Evolutionary conservation across 2,113 vertebrate species (phyloP).

Genomic region (Oreochromis aureus): DNA sequence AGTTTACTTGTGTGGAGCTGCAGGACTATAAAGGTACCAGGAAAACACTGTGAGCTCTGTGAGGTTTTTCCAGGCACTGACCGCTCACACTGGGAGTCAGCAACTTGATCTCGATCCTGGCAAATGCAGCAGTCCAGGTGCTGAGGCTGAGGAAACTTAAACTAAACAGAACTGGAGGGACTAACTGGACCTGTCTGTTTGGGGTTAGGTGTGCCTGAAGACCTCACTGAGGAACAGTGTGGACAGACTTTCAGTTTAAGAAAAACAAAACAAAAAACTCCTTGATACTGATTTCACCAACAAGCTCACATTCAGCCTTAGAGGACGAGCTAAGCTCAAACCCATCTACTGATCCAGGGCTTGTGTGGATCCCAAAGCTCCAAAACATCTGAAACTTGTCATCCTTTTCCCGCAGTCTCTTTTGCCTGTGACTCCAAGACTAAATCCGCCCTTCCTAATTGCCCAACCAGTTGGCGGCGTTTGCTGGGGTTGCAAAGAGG

Average conservation of each 20-base stretch:
- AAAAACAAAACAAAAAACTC: neutral
- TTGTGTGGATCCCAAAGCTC: slow-evolving; percentile 3
- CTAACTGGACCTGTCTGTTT: neutral
- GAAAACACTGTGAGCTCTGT: neutral
- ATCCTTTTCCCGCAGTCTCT: neutral
- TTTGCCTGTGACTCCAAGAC: neutral
- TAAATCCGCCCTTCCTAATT: neutral
- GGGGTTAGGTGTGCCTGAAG: neutral
- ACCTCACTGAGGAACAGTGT: neutral
- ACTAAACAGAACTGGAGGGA: neutral
- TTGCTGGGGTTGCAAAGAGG: neutral
- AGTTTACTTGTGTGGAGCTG: neutral
- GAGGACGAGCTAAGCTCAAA: neutral
- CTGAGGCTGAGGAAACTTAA: neutral
- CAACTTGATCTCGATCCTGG: neutral
- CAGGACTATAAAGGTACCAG: neutral
- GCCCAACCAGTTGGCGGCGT: neutral
- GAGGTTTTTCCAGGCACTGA: neutral
- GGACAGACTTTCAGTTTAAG: neutral
- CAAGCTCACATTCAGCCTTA: neutral
- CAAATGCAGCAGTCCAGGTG: neutral
- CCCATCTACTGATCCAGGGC: neutral
- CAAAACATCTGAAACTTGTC: neutral
- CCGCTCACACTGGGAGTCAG: neutral
- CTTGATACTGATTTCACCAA: neutral